Percentiles rank a stretch among this genome's conserved stretches.
These are phyloP conservation scores for Cryptoblepharus egeriae DNA, from an alignment of 2,797 vertebrate species.

Conservation along the genomic window DNA sequence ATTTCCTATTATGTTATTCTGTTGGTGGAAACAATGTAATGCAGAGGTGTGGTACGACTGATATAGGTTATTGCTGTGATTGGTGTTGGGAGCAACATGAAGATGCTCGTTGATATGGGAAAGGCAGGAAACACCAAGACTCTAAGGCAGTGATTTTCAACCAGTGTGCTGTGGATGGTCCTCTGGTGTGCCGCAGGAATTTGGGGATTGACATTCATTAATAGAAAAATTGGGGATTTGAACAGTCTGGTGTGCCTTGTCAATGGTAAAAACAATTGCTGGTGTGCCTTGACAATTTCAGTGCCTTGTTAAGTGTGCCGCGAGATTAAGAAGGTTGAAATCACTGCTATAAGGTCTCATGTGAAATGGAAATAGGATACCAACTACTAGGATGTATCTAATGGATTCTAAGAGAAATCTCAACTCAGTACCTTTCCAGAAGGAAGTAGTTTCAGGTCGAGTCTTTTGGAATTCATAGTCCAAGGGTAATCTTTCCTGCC, in stretches of 20 bases:
- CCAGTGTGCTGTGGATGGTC: too few relatives aligned
- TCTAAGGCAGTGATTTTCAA: too few relatives aligned
- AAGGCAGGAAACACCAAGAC: slow-evolving; percentile 5
- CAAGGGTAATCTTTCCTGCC: slow-evolving; percentile 4
- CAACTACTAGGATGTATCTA: not conserved
- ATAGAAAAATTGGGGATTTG: too few relatives aligned
- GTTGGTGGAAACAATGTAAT: not conserved
- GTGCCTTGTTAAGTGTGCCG: too few relatives aligned
- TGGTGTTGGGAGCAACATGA: slow-evolving; percentile 11
- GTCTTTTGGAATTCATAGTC: rapidly evolving
- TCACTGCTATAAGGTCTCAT: not conserved
- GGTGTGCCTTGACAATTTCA: too few relatives aligned
- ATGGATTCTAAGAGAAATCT: not conserved
- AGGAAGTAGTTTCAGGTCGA: slow-evolving; percentile 17
- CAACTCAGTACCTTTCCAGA: slow-evolving; percentile 5
- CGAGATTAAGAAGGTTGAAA: too few relatives aligned
- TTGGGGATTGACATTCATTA: too few relatives aligned
- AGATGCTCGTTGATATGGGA: not conserved
- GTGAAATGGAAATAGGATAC: not conserved
- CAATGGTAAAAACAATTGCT: too few relatives aligned
- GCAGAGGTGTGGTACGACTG: not conserved
- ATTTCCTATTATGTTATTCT: not conserved
- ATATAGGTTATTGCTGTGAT: not conserved
- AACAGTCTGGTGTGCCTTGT: too few relatives aligned
- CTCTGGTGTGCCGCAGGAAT: too few relatives aligned